Base-by-base conservation (phyloP, 2,797 vertebrate genomes). In the Bradypus variegatus region DNA sequence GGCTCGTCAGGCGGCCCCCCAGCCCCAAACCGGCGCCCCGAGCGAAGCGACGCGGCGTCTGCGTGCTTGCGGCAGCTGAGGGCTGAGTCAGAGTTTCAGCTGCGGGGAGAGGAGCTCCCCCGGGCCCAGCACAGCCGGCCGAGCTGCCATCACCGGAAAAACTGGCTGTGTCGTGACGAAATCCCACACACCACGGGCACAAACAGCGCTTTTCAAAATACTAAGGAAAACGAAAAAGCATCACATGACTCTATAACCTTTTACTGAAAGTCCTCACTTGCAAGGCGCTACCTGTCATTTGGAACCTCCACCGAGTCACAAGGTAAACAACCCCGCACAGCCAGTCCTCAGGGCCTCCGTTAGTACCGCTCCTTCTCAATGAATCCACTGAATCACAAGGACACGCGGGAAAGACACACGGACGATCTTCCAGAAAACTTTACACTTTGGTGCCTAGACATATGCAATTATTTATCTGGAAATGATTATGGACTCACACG, bases 111-210 rank as follows among this genome's bases (percentile, higher is more conserved):
- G n/a, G 29, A 58, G 82, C 9, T 33, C 29, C 18, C 53, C 48
- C 14, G 31, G 19, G 31, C 60, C 38, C 67, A 84, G 58, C 70
- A 90, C 62, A 62, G 90, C 93, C 95, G 94, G 65, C 72, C 83
- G 95, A 88, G 86, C 55, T 86, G 77, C 60, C 48, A 27, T 77
- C 69, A 92, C 95, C 95, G 96, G 96, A 96, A 97, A 97, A 97
- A 96, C 80, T 62, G 94, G 96, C 96, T 96, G 73, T 65, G 93
- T 88, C 90, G 70, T 36, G 83, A 92, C 76, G 95, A 96, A 97
- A 95, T 25, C 64, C 23, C 94, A 92, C 55, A 86, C 2, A 48
- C 36, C 21, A 73, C 9, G 6, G 45, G 15, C 80, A 89, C 25
- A 77, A 25, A 36, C 2, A 9, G 73, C 60, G 85, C 70, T 93